Evolutionary conservation across 2,797 vertebrate species (phyloP).

Genomic region (Xenops minutus): DNA sequence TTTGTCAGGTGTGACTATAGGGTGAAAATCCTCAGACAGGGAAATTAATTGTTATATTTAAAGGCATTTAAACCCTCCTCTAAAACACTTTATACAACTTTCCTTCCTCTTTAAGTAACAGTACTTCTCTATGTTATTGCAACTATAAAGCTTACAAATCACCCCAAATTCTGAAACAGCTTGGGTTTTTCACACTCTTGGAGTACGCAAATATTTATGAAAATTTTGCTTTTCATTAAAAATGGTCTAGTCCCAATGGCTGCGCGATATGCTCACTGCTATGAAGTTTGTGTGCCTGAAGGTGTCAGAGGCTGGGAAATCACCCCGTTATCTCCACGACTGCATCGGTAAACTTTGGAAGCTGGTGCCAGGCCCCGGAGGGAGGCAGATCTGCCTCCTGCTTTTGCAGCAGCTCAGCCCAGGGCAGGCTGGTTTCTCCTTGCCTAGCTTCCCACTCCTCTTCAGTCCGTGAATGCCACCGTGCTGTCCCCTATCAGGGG

Average conservation of each 20-base stretch:
- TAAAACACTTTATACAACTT: neutral
- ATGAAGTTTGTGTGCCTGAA: neutral
- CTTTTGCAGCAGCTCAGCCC: neutral
- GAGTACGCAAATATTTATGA: neutral
- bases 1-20: neutral
- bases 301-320: neutral
- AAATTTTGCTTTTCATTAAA: neutral
- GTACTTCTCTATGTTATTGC: neutral
- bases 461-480: neutral
- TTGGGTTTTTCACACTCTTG: neutral
- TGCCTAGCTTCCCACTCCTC: fast-evolving
- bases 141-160: neutral
- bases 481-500: fast-evolving
- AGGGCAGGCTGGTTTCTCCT: fast-evolving
- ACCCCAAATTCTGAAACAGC: neutral
- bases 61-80: neutral
- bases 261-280: fast-evolving
- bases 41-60: neutral
- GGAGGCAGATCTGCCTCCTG: neutral
- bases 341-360: fast-evolving
- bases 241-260: fast-evolving
- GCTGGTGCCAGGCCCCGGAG: fast-evolving
- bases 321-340: fast-evolving
- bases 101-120: conserved; percentile 3
- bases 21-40: neutral